phyloP scores from a whole-genome alignment of 1,140 invertebrate species.

The Sycobia sp. region DNA sequence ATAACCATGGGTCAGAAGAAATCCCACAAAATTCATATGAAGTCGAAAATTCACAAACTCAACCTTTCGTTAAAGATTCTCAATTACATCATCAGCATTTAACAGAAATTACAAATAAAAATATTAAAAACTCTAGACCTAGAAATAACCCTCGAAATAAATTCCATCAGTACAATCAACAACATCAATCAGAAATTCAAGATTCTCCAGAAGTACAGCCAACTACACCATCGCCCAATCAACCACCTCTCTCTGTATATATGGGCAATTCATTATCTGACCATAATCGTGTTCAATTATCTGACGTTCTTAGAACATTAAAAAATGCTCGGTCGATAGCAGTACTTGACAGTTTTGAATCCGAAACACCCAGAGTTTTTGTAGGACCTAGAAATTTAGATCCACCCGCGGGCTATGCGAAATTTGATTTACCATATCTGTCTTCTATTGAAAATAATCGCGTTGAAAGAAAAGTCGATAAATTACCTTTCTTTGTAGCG shows the following conservation, averaged over 20 bases:
- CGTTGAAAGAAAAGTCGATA: conserved; percentile 73
- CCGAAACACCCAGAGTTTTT: conserved; percentile 74
- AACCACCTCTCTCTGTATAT: conserved; percentile 80
- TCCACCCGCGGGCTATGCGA: conserved; percentile 73
- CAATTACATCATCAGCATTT: conserved; percentile 42
- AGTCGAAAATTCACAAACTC: conserved; percentile 36
- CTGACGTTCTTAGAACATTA: conserved; percentile 72
- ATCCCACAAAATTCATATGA: conserved; percentile 28
- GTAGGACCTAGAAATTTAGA: conserved; percentile 77
- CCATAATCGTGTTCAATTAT: conserved; percentile 62
- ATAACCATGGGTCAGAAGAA: neutral
- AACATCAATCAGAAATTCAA: conserved; percentile 57
- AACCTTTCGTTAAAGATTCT: conserved; percentile 40
- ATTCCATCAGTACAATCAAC: conserved; percentile 34
- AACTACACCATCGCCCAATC: conserved; percentile 66
- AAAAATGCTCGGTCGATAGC: conserved; percentile 75
- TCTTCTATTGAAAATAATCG: conserved; percentile 74
- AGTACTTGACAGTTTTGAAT: conserved; percentile 73
- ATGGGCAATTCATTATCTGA: conserved; percentile 64
- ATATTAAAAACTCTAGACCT: conserved; percentile 33
- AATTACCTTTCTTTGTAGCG: conserved; percentile 82
- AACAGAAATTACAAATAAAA: conserved; percentile 37
- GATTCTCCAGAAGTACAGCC: conserved; percentile 38
- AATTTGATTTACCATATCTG: conserved; percentile 82
- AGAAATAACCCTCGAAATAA: conserved; percentile 33